Evolutionary conservation across 2,888 invertebrate species (phyloP), one percentile per base, ranked within the genome.

Genomic region (Lymantria monacha): DNA sequence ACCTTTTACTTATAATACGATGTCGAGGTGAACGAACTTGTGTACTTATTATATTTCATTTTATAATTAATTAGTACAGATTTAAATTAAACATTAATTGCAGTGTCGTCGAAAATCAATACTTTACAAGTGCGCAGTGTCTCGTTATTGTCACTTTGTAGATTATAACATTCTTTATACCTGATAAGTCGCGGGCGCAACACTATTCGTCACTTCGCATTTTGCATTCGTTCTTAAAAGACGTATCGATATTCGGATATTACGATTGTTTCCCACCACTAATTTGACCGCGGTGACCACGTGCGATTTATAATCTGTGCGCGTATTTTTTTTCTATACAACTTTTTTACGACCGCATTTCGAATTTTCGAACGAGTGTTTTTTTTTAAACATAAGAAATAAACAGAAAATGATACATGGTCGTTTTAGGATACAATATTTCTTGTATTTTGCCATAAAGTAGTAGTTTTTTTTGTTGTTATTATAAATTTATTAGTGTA

Each of bases 391-490:
- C 10, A 30, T 10, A 41, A 13, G 14, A 41, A 41, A 13, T 41
- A 49, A 50, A 55, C 58, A 69, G 70, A 81, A 78, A 68, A 84
- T 85, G 84, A 58, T 79, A 70, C 66, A 74, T 68, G 71, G 69
- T 61, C 63, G 57, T 50, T 66, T 52, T 55, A 66, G 70, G 55
- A 76, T 74, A 76, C 79, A 81, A 57, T 62, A 82, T 77, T 81
- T 76, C 59, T 57, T 81, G 70, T 79, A 85, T 73, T 85, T 83
- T 44, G 63, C 84, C 49, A 85, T 85, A 71, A 83, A 85, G 70
- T 83, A 84, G 75, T 46, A 10, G 36, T 48, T 12, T 10, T 3
- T 30, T 5, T 36, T 37, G 11, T 60, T 45, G 22, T 49, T 46
- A 50, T 46, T 44, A 37, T 41, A 43, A 44, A 3, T 43, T 22